Percentiles rank a stretch among this genome's conserved stretches.
phyloP scores from a whole-genome alignment of 2,797 vertebrate genomes.

The Anabas testudineus region DNA sequence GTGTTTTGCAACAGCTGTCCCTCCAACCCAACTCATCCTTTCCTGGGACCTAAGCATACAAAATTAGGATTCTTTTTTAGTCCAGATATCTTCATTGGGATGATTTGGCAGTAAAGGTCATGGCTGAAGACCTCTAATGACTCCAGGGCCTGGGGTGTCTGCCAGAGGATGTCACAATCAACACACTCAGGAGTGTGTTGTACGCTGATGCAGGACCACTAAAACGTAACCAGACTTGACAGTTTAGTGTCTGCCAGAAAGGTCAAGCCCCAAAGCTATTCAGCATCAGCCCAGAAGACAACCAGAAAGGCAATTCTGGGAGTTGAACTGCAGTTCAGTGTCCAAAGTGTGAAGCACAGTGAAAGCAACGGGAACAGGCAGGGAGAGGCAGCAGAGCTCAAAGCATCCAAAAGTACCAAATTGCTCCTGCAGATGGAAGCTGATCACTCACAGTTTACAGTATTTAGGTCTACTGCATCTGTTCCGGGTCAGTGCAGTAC shows the following conservation, averaged over 20 bases:
- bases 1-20: constrained; percentile 38
- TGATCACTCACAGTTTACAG: constrained; percentile 73
- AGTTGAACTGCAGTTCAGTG: constrained; percentile 72
- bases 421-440: constrained; percentile 70
- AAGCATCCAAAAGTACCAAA: constrained; percentile 53
- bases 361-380: constrained; percentile 57
- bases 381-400: constrained; percentile 61
- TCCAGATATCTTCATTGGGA: constrained; percentile 68
- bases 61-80: constrained; percentile 70
- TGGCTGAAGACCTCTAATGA: constrained; percentile 70
- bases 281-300: constrained; percentile 58
- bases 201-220: constrained; percentile 63
- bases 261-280: constrained; percentile 76
- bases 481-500: constrained; percentile 70
- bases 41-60: constrained; percentile 26
- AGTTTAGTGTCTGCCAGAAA: constrained; percentile 75
- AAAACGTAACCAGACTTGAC: constrained; percentile 76
- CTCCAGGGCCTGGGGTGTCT: constrained; percentile 64
- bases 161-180: constrained; percentile 74
- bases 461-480: constrained; percentile 76
- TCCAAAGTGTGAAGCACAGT: constrained; percentile 67
- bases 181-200: constrained; percentile 58
- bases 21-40: constrained; percentile 5
- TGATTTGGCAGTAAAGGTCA: constrained; percentile 80
- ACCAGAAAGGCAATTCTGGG: constrained; percentile 63